Conservation (phyloP, 2,888 invertebrate species). For the Smittia sp. region DNA sequence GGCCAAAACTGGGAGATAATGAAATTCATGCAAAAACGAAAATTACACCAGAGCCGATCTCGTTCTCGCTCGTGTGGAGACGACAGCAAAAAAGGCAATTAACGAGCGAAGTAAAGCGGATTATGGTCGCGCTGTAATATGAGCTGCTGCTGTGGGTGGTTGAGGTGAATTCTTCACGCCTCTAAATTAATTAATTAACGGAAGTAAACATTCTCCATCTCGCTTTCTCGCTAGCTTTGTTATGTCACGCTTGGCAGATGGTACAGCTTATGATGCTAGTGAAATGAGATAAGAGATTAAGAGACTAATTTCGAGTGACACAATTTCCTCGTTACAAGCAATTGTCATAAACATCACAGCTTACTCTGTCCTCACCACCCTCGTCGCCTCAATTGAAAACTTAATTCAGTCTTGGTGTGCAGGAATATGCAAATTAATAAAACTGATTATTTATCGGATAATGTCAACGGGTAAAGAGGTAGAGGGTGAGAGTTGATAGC, state of each 20-base stretch:
- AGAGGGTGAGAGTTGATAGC: not conserved
- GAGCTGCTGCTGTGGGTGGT: not conserved
- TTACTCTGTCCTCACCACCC: not conserved
- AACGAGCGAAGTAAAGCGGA: constrained; percentile 19
- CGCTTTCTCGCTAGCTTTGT: not conserved
- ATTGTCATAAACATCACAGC: not conserved
- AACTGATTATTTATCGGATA: constrained; percentile 40
- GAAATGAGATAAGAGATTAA: constrained; percentile 13
- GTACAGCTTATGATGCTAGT: constrained; percentile 9
- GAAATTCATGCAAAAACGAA: constrained; percentile 32
- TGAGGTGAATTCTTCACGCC: not conserved
- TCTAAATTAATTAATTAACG: constrained; percentile 23
- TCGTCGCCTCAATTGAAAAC: not conserved
- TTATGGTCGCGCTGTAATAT: not conserved
- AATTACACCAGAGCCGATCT: constrained; percentile 2
- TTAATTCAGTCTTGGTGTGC: not conserved
- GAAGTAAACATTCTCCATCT: not conserved
- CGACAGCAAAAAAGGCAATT: constrained; percentile 24
- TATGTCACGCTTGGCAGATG: not conserved
- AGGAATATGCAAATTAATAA: constrained; percentile 39
- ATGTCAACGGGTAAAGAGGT: constrained; percentile 8
- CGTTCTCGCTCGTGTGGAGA: not conserved
- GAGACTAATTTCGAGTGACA: not conserved
- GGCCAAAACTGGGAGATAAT: constrained; percentile 32
- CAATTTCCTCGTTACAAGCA: not conserved